Percentiles rank a stretch among this genome's conserved stretches.
Conservation (phyloP, 2,888 invertebrate genomes). For the Mystacides longicornis region DNA sequence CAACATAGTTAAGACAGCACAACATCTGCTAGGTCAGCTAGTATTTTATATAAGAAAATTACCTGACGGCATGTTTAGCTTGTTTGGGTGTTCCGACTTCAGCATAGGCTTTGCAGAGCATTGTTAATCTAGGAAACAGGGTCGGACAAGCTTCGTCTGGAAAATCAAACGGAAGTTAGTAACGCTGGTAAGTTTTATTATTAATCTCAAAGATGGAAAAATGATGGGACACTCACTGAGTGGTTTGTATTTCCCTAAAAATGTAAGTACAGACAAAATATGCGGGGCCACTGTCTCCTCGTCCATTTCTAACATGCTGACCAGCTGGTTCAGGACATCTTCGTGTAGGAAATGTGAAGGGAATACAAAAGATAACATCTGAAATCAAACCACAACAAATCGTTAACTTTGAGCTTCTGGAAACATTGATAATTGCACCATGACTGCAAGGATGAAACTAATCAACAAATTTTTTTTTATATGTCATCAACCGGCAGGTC, state of each 20-base stretch:
- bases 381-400: too few relatives aligned
- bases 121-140: slow-evolving; percentile 71
- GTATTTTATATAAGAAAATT: slow-evolving; percentile 19
- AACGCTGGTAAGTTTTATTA: neutral
- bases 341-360: slow-evolving; percentile 87
- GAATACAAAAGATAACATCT: slow-evolving; percentile 86
- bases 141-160: slow-evolving; percentile 66
- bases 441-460: too few relatives aligned
- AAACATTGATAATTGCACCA: too few relatives aligned
- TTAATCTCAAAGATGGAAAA: too few relatives aligned
- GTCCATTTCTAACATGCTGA: slow-evolving; percentile 71
- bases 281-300: slow-evolving; percentile 74
- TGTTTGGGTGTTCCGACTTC: slow-evolving; percentile 89
- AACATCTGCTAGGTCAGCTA: too few relatives aligned
- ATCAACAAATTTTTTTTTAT: too few relatives aligned
- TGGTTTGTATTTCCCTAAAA: slow-evolving; percentile 80
- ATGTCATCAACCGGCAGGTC: too few relatives aligned
- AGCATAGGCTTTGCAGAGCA: slow-evolving; percentile 82
- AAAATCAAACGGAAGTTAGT: slow-evolving; percentile 23
- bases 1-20: too few relatives aligned
- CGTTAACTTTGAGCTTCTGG: too few relatives aligned
- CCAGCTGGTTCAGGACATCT: slow-evolving; percentile 70
- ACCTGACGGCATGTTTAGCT: slow-evolving; percentile 87
- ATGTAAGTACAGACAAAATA: slow-evolving; percentile 76
- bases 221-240: slow-evolving; percentile 50